Evolutionary conservation across 2,797 vertebrate genomes (phyloP), one percentile per base, ranked within the genome.

Genomic region (Arremon aurantiirostris): DNA sequence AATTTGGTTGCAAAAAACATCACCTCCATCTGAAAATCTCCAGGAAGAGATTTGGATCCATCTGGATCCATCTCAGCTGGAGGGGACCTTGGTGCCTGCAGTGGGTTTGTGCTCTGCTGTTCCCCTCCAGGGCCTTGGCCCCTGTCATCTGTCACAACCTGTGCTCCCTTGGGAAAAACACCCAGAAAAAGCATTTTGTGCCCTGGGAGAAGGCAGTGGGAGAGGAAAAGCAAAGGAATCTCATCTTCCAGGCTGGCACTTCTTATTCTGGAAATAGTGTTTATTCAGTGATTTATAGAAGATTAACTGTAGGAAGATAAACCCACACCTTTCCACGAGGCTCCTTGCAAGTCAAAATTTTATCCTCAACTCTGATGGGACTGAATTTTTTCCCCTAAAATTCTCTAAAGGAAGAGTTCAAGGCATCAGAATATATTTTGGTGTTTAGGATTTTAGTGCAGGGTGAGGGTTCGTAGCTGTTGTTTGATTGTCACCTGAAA

Each of bases 121-220:
- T 2, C 24, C 52, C 46, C 87, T 77, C 49, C n/a, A 80, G 57
- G 37, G 64, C 63, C 50, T 71, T 65, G 61, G 11, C 10, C 44
- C 44, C 1, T 1, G 23, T 59, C 60, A 32, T 52, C 1, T 1
- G 23, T 55, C 60, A 32, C 7, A 49, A 6, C 9, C 32, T 47
- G 22, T 11, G 9, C 1, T 86, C 1, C 21, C 26, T 44, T 11
- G 30, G 60, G 34, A 32, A 65, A 46, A 87, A 66, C 56, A 66
- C 28, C 16, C 28, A 49, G 15, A 72, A 65, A 23, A 14, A 63
- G 13, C 8, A 55, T 65, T 92, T 75, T 81, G 27, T 78, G 66
- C 18, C 13, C 27, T 52, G 52, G 47, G 24, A 86, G 37, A 68
- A 56, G 23, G 39, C 8, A 50, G 7, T 6, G 17, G n/a, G 72